Percentiles rank a stretch among this genome's conserved stretches.
These are phyloP conservation scores for Dicaeum eximium DNA, from an alignment of 2,113 vertebrate species.

Conservation along the genomic window DNA sequence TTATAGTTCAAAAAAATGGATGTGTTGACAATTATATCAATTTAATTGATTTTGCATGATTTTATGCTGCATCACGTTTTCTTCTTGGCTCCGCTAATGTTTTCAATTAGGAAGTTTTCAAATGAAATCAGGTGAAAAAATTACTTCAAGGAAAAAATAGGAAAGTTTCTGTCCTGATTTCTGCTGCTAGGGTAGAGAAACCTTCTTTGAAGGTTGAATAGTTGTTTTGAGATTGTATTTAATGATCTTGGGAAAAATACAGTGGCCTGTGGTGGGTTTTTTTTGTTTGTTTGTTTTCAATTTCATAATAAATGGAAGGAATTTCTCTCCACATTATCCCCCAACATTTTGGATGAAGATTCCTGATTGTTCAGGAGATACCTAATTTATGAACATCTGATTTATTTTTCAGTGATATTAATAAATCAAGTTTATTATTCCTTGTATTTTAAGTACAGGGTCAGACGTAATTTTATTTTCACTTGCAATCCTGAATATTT, in stretches of 20 bases:
- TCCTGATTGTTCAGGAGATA: background rate
- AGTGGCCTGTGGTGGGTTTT: background rate
- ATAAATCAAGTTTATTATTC: background rate
- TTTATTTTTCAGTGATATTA: background rate
- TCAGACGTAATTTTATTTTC: background rate
- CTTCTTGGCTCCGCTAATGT: background rate
- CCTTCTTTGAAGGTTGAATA: background rate
- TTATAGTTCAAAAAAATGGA: background rate
- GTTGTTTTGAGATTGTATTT: background rate
- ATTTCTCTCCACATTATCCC: background rate
- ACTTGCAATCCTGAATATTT: background rate
- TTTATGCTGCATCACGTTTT: background rate
- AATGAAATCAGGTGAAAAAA: background rate
- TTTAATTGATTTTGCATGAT: background rate
- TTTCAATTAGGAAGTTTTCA: background rate
- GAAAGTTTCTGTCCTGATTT: background rate
- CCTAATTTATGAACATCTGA: background rate
- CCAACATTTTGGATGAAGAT: fast-evolving
- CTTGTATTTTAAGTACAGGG: background rate
- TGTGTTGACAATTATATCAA: background rate
- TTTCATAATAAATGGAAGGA: background rate
- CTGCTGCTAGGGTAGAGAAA: background rate
- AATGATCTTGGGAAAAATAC: background rate
- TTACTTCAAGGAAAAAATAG: background rate
- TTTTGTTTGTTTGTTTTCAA: background rate